Evolutionary conservation across 2,888 invertebrate genomes (phyloP).

Genomic region (Blera fallax): DNA sequence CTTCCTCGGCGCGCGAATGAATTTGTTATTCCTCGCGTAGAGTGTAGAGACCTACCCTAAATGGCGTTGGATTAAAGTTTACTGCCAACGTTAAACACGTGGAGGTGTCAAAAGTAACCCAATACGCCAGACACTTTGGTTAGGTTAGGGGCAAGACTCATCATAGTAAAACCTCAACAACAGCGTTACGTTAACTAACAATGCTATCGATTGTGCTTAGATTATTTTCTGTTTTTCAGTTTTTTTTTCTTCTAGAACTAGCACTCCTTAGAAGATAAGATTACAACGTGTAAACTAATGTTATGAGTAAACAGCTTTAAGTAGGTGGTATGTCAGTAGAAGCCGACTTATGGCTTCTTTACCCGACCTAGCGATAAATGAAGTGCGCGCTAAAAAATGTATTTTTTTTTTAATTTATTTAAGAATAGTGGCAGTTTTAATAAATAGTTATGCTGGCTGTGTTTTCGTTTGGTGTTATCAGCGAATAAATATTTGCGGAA

Average conservation of each 20-base stretch:
- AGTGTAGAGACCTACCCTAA: constrained; percentile 17
- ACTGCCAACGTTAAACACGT: not conserved
- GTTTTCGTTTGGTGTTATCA: constrained; percentile 5
- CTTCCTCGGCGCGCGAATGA: not conserved
- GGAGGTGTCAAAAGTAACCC: constrained; percentile 9
- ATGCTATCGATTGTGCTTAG: constrained; percentile 1
- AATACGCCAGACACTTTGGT: not conserved
- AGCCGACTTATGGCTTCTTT: constrained; percentile 35
- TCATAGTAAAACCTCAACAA: not conserved
- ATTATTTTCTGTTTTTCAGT: not conserved
- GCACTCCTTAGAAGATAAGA: constrained; percentile 19
- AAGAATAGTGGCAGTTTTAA: not conserved
- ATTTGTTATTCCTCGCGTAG: not conserved
- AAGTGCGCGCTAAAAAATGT: not conserved
- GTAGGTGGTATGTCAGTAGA: not conserved
- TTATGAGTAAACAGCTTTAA: constrained; percentile 31
- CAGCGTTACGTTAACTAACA: not conserved
- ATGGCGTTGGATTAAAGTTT: not conserved
- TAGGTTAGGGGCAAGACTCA: not conserved
- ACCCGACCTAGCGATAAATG: not conserved
- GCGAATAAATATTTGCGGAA: constrained; percentile 18
- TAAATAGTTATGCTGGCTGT: not conserved
- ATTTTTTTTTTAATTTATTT: not conserved
- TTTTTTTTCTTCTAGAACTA: not conserved
- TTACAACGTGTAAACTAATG: constrained; percentile 8